phyloP scores from a whole-genome alignment of 1,140 invertebrate species.

The Bombus superbus region DNA sequence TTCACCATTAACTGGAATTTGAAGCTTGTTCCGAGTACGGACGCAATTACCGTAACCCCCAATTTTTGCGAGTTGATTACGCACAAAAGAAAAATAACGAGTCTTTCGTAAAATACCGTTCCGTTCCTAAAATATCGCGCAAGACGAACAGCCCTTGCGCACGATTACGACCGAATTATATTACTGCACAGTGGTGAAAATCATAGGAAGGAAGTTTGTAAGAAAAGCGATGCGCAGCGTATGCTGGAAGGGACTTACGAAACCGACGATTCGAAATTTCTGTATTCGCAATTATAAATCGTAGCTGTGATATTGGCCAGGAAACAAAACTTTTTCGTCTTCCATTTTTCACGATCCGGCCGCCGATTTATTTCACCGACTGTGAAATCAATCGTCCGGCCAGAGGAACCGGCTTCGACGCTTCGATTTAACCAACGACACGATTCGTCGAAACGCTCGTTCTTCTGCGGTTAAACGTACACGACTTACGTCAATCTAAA shows the following conservation, averaged over 20 bases:
- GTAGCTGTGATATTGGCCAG: too few relatives aligned
- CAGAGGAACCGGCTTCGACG: too few relatives aligned
- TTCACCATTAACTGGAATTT: background rate
- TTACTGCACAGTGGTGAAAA: background rate
- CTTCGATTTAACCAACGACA: background rate
- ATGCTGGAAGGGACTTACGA: background rate
- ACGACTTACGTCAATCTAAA: background rate
- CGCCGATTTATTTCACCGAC: background rate
- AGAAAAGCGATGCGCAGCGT: background rate
- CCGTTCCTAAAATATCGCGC: background rate
- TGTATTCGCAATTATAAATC: too few relatives aligned
- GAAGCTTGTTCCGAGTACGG: background rate
- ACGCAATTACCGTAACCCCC: background rate
- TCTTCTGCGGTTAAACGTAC: background rate
- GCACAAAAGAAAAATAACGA: too few relatives aligned
- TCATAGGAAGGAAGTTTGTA: too few relatives aligned
- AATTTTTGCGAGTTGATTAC: background rate
- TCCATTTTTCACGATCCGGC: background rate
- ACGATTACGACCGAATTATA: too few relatives aligned
- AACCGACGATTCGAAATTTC: too few relatives aligned
- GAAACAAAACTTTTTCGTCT: background rate
- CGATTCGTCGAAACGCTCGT: too few relatives aligned
- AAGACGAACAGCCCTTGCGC: background rate
- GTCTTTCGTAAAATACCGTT: too few relatives aligned
- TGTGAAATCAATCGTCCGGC: conserved; percentile 5